Conservation (phyloP, 2,113 vertebrate genomes). For the Epinephelus cyanopodus region DNA sequence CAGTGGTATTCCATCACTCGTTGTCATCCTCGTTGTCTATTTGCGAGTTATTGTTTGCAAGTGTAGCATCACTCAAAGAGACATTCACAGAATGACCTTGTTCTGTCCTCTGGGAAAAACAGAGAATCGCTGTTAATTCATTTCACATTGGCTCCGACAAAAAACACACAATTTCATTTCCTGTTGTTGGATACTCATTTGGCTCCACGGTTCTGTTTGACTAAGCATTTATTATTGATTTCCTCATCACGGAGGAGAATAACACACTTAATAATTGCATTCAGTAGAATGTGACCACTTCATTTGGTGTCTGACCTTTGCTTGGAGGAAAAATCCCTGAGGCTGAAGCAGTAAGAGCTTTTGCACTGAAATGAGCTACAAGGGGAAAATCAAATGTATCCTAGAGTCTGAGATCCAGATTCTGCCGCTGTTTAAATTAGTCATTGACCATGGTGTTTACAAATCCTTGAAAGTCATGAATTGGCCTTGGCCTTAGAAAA, state of each 20-base stretch:
- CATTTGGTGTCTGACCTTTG: slow-evolving; percentile 67
- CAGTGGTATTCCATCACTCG: slow-evolving; percentile 36
- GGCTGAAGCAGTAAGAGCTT: slow-evolving; percentile 26
- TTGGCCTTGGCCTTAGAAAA: background rate
- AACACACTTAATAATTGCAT: slow-evolving; percentile 64
- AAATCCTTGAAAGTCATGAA: slow-evolving; percentile 18
- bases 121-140: slow-evolving; percentile 60
- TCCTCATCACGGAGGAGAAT: slow-evolving; percentile 53
- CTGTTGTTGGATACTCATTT: slow-evolving; percentile 49
- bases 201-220: slow-evolving; percentile 49
- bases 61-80: slow-evolving; percentile 56
- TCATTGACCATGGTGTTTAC: background rate
- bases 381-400: background rate
- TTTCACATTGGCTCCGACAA: slow-evolving; percentile 51
- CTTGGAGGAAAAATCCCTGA: slow-evolving; percentile 34
- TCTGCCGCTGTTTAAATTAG: slow-evolving; percentile 15
- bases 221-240: slow-evolving; percentile 73
- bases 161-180: slow-evolving; percentile 67
- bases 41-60: slow-evolving; percentile 44
- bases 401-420: background rate
- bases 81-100: slow-evolving; percentile 57
- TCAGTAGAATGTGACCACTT: slow-evolving; percentile 55
- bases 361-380: background rate
- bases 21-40: slow-evolving; percentile 52
- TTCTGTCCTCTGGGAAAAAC: slow-evolving; percentile 47